These are phyloP conservation scores for Spicauda simplicius DNA, from an alignment of 2,888 invertebrate genomes.

Conservation along the genomic window DNA sequence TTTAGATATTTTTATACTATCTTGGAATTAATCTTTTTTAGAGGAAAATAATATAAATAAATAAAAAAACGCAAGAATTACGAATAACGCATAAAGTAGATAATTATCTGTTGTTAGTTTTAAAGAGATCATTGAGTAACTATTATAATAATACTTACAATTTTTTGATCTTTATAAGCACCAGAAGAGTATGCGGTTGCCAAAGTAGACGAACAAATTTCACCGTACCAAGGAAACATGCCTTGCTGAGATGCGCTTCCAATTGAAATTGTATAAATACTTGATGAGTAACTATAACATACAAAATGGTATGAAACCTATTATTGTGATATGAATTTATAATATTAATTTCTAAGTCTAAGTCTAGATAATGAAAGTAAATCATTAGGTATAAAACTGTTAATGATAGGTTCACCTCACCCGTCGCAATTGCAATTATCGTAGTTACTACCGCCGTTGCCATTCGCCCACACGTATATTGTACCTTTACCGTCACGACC, in stretches of 20 bases:
- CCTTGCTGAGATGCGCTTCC: conserved; percentile 94
- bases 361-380: too few species aligned
- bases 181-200: conserved; percentile 96
- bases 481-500: conserved; percentile 92
- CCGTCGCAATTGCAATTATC: conserved; percentile 98
- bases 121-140: too few species aligned
- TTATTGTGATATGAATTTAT: neutral
- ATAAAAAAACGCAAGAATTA: too few species aligned
- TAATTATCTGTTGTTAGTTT: too few species aligned
- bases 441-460: conserved; percentile 92
- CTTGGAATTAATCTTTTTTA: too few species aligned
- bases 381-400: too few species aligned
- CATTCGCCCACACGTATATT: conserved; percentile 97
- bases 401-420: conserved; percentile 81
- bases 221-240: conserved; percentile 95
- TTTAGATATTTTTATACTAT: too few species aligned
- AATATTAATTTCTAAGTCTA: neutral
- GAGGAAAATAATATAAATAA: too few species aligned
- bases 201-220: conserved; percentile 94
- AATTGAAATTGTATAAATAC: conserved; percentile 94
- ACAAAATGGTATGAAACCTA: neutral
- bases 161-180: conserved; percentile 92
- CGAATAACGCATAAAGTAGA: too few species aligned
- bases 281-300: conserved; percentile 82
- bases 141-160: too few species aligned